Percentiles rank a stretch among this genome's conserved stretches.
Conservation (phyloP, 2,797 vertebrate species). For the Mus spretus region DNA sequence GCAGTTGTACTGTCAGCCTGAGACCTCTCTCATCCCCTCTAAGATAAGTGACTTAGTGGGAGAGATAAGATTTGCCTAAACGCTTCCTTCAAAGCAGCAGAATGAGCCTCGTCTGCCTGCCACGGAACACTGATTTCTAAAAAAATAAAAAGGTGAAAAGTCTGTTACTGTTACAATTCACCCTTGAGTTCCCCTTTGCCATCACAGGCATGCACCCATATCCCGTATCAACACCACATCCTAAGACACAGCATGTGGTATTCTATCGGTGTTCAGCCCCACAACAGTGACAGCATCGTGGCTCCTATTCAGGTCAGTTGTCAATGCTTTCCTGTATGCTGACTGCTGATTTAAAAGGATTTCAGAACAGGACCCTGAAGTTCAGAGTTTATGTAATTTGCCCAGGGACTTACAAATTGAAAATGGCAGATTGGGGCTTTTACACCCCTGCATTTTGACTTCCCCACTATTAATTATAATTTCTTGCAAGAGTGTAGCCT, state of each 20-base stretch:
- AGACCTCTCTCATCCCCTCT: slow-evolving; percentile 53
- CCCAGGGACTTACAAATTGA: not conserved
- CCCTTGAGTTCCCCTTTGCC: slow-evolving; percentile 58
- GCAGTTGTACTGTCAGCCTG: fast-evolving
- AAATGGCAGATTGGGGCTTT: not conserved
- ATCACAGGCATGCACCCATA: not conserved
- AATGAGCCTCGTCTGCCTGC: slow-evolving; percentile 77
- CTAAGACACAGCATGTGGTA: fast-evolving
- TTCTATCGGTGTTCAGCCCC: not conserved
- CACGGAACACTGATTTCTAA: slow-evolving; percentile 72
- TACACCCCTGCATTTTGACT: not conserved
- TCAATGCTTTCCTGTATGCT: not conserved
- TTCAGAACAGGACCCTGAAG: not conserved
- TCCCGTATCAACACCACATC: not conserved
- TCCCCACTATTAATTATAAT: slow-evolving; percentile 25
- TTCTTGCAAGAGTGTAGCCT: not conserved
- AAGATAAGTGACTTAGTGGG: slow-evolving; percentile 74
- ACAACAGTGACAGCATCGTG: not conserved
- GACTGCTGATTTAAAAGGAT: not conserved
- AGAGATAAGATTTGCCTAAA: slow-evolving; percentile 78
- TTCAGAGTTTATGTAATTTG: not conserved
- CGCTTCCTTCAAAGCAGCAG: slow-evolving; percentile 80
- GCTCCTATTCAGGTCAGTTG: not conserved
- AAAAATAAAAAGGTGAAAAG: not conserved
- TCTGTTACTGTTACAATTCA: slow-evolving; percentile 74